phyloP scores from a whole-genome alignment of 2,113 vertebrate species.

The Lichenostomus cassidix region DNA sequence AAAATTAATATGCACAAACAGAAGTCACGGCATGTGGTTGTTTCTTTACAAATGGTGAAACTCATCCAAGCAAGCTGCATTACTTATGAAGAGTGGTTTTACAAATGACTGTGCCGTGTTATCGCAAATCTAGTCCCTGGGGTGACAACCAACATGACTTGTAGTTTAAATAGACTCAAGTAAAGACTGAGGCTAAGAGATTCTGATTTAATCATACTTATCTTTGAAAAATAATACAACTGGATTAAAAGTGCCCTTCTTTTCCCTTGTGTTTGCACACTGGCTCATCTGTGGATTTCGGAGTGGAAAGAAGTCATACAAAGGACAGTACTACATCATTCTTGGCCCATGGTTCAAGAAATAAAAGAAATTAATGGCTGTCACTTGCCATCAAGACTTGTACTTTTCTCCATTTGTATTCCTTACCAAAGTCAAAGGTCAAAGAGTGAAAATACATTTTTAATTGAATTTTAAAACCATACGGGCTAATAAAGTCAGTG shows the following conservation, averaged over 20 bases:
- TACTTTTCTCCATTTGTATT: slow-evolving; percentile 1
- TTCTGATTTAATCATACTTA: slow-evolving; percentile 2
- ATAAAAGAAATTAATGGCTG: neutral
- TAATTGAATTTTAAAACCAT: slow-evolving; percentile 64
- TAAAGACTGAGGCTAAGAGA: neutral
- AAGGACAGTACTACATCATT: neutral
- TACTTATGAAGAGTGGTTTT: slow-evolving; percentile 1
- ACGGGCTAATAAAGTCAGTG: slow-evolving; percentile 66
- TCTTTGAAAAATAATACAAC: neutral
- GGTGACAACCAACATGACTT: neutral
- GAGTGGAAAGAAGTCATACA: neutral
- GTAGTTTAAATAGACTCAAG: neutral
- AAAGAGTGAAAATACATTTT: slow-evolving; percentile 36
- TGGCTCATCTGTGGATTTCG: neutral
- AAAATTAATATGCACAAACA: neutral
- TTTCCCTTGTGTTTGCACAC: neutral
- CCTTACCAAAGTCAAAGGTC: slow-evolving; percentile 43
- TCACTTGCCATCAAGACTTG: neutral
- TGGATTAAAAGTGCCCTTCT: neutral
- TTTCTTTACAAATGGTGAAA: slow-evolving; percentile 18
- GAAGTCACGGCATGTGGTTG: neutral
- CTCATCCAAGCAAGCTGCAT: neutral
- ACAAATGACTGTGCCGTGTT: slow-evolving; percentile 1
- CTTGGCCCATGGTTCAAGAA: neutral
- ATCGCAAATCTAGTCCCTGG: neutral